Conservation (phyloP, 1,140 invertebrate genomes). For the Popillia japonica region DNA sequence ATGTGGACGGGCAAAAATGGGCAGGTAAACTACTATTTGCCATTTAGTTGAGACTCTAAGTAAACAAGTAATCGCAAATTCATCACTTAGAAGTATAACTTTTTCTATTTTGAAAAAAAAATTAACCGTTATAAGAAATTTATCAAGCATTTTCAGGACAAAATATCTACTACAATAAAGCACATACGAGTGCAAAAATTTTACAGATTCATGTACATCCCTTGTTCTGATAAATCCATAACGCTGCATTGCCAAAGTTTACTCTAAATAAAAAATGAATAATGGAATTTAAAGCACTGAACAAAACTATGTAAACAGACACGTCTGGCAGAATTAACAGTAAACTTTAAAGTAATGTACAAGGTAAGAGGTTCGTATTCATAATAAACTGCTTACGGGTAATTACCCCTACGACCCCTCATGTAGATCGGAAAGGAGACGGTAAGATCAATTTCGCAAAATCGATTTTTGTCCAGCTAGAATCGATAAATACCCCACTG, state of each 20-base stretch:
- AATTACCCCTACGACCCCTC: neutral
- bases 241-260: too few species aligned
- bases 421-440: neutral
- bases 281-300: neutral
- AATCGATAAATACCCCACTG: too few species aligned
- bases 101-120: slow-evolving; percentile 17
- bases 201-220: slow-evolving; percentile 24
- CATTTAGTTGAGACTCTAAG: neutral
- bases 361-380: neutral
- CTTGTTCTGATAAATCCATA: slow-evolving; percentile 6
- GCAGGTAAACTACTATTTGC: slow-evolving; percentile 4
- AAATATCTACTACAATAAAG: slow-evolving; percentile 16
- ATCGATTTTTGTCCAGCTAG: too few species aligned
- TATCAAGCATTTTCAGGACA: slow-evolving; percentile 10
- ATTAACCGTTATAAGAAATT: neutral
- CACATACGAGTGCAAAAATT: neutral
- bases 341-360: slow-evolving; percentile 18
- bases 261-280: neutral
- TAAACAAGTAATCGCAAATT: neutral
- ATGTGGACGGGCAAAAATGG: slow-evolving; percentile 2
- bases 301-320: neutral
- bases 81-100: slow-evolving; percentile 29
- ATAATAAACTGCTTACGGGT: slow-evolving; percentile 15
- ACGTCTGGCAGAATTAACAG: slow-evolving; percentile 1
- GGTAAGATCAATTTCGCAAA: too few species aligned